Conservation (phyloP, 2,888 invertebrate species). For the Monoplex corrugatus region DNA sequence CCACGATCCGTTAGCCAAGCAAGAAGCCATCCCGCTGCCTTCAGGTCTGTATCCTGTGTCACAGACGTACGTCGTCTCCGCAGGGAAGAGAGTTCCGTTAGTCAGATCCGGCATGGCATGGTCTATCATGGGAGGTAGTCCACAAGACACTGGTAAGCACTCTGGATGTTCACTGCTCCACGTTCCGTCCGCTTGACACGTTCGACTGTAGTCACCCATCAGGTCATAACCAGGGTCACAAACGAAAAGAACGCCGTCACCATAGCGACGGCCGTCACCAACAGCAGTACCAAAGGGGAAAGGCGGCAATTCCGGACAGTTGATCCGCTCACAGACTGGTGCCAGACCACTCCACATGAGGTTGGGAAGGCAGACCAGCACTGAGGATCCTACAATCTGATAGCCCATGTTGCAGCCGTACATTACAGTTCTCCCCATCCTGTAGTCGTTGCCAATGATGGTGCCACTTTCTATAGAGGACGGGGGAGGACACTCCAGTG, state of each 20-base stretch:
- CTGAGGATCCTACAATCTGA: constrained; percentile 61
- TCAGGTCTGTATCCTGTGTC: constrained; percentile 66
- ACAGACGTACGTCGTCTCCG: constrained; percentile 61
- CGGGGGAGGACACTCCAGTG: constrained; percentile 55
- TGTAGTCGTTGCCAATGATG: constrained; percentile 48
- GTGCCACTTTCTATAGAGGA: constrained; percentile 50
- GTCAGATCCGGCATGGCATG: constrained; percentile 47
- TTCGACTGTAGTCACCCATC: constrained; percentile 91
- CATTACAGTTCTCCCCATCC: constrained; percentile 47
- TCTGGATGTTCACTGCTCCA: constrained; percentile 72
- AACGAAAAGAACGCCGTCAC: constrained; percentile 61
- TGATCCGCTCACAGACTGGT: constrained; percentile 72
- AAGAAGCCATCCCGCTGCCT: constrained; percentile 68
- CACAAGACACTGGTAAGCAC: constrained; percentile 71
- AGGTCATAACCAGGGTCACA: constrained; percentile 86
- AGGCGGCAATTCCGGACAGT: constrained; percentile 66
- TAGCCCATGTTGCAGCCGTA: constrained; percentile 58
- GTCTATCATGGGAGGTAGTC: constrained; percentile 72
- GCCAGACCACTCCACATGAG: constrained; percentile 73
- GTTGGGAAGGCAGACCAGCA: constrained; percentile 70
- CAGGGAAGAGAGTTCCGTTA: constrained; percentile 49
- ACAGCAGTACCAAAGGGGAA: constrained; percentile 60
- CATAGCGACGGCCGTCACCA: constrained; percentile 52
- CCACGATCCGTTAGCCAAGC: constrained; percentile 71
- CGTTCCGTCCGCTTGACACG: constrained; percentile 81